Evolutionary conservation across 2,797 vertebrate genomes (phyloP).

Genomic region (Alosa sapidissima): DNA sequence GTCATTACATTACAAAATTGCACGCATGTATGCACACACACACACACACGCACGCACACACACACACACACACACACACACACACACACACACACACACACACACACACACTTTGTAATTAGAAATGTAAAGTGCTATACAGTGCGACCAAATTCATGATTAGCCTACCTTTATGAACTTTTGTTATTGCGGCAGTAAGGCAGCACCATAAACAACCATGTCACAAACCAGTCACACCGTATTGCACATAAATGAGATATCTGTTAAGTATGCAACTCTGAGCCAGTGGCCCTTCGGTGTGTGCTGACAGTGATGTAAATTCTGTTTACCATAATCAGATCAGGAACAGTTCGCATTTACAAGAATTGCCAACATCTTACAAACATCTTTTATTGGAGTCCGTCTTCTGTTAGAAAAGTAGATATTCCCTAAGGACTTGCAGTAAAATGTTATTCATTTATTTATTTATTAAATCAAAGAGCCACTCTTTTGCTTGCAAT

Average conservation of each 20-base stretch:
- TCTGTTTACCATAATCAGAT: slow-evolving; percentile 1
- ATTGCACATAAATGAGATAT: not conserved
- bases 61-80: too few relatives aligned
- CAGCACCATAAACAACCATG: not conserved
- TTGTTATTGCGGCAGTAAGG: too few relatives aligned
- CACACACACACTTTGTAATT: too few relatives aligned
- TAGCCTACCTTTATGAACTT: too few relatives aligned
- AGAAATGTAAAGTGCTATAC: too few relatives aligned
- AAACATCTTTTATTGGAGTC: slow-evolving; percentile 26
- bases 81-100: too few relatives aligned
- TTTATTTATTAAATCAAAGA: slow-evolving; percentile 40
- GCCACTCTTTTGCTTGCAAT: slow-evolving; percentile 41
- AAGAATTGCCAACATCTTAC: not conserved
- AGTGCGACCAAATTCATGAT: too few relatives aligned
- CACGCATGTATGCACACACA: too few relatives aligned
- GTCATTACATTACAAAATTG: too few relatives aligned
- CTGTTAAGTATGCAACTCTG: not conserved
- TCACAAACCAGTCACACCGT: not conserved
- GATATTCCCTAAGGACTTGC: slow-evolving; percentile 28
- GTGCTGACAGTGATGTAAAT: not conserved
- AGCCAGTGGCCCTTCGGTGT: not conserved
- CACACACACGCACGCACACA: too few relatives aligned
- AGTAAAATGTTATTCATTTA: not conserved
- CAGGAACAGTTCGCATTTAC: not conserved
- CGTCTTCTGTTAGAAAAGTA: slow-evolving; percentile 23